These are phyloP conservation scores for Astropecten irregularis DNA, from an alignment of 53 echinoderm and acorn worm genomes.

Conservation along the genomic window DNA sequence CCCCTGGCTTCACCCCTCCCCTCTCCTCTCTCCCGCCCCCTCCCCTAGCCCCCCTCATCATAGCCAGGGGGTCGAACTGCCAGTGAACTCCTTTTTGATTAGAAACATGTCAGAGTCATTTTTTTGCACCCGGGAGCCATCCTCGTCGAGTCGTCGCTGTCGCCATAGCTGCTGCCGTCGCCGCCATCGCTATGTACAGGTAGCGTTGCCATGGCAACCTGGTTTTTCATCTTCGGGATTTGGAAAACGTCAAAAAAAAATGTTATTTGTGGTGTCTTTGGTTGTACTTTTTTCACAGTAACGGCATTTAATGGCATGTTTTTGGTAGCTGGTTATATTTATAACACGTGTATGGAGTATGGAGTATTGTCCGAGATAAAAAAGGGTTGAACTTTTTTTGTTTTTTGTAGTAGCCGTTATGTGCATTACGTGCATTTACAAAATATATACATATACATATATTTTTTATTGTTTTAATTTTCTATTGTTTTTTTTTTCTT, in stretches of 20 bases:
- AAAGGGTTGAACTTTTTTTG: too few species aligned
- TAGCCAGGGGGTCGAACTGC: background rate
- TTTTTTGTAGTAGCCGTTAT: too few species aligned
- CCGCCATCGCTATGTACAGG: conserved; percentile 47
- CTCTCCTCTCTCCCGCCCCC: too few species aligned
- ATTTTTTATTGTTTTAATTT: too few species aligned
- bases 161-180: too few species aligned
- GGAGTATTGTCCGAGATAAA: too few species aligned
- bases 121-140: conserved; percentile 15
- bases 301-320: background rate
- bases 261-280: background rate
- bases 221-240: conserved; percentile 14
- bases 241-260: conserved; percentile 5
- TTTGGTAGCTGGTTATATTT: background rate
- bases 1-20: background rate
- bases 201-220: conserved; percentile 46
- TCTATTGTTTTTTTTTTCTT: too few species aligned
- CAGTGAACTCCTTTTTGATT: conserved; percentile 9
- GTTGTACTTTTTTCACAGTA: background rate
- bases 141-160: conserved; percentile 25
- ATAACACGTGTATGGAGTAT: too few species aligned
- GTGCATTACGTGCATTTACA: too few species aligned
- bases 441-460: too few species aligned
- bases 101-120: conserved; percentile 15
- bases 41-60: too few species aligned